A percentile compares a stretch with the other conserved stretches of the same genome.
Conservation (phyloP, 2,888 invertebrate species). For the Brenthis ino region DNA sequence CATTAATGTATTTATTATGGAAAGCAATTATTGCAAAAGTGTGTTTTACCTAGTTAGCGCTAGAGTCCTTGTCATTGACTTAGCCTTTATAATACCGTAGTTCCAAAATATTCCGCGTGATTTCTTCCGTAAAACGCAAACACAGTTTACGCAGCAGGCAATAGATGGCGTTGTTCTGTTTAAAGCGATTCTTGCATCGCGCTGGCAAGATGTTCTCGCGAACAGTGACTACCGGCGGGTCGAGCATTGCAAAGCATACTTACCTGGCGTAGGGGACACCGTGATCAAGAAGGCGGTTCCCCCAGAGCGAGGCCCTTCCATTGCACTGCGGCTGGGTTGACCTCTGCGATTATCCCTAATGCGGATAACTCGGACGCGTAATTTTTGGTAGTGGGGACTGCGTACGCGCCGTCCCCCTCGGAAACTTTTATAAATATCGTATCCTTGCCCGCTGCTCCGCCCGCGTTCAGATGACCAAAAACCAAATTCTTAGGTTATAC, state of each 20-base stretch:
- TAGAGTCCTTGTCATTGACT: too few species aligned
- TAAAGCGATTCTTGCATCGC: not conserved
- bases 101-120: not conserved
- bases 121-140: too few species aligned
- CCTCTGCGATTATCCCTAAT: conserved; percentile 27
- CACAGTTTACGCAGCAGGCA: not conserved
- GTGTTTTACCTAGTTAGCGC: too few species aligned
- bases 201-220: too few species aligned
- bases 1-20: too few species aligned
- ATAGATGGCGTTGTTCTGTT: not conserved
- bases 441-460: too few species aligned
- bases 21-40: too few species aligned
- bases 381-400: not conserved
- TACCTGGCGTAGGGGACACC: conserved; percentile 33
- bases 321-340: conserved; percentile 32
- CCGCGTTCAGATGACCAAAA: too few species aligned
- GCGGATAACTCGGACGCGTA: conserved; percentile 6
- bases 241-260: not conserved
- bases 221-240: too few species aligned
- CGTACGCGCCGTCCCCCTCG: conserved; percentile 26
- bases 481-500: too few species aligned
- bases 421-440: not conserved
- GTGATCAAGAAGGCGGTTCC: conserved; percentile 22
- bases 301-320: conserved; percentile 27
- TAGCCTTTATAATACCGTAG: too few species aligned